Base-by-base conservation (phyloP, 2,888 invertebrate genomes). In the Diarsia brunnea region DNA sequence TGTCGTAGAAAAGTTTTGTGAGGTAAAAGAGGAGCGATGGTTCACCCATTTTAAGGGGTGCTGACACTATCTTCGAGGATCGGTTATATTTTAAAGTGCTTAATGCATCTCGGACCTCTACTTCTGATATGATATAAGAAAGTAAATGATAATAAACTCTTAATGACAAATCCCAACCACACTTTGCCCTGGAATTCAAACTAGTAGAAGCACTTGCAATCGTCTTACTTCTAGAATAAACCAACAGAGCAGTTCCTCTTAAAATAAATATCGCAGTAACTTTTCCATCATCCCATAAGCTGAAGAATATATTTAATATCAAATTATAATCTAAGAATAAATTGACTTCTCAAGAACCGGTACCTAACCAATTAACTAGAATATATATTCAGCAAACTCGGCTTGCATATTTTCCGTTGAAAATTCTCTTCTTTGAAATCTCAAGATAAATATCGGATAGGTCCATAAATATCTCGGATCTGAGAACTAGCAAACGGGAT, bases 351-450 rank as follows among this genome's bases (percentile, higher is more conserved):
- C 11, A 47, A 72, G 24, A 10, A 55, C 31, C 7, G 45, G 45
- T 45, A n/a, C n/a, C n/a, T n/a, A 58, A 24, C 72, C 73, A 72
- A 72, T 71, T 45, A 72, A 10, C 16, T 65, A 16, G 38, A 14
- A 63, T n/a, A 61, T n/a, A 61, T 1, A 27, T 16, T 4, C 27
- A 45, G 31, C 27, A 5, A 19, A 31, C 5, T 45, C 19, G 45
- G 16, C 45, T 16, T 31, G 71, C 70, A 70, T 69, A 53, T 69
- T 71, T 69, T 16, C 24, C 43, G 51, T n/a, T 24, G 21, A 69
- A 69, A 27, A 27, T 27, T 71, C 31, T 55, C 5, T 55, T 19
- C 43, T 21, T 27, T 12, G 4, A 27, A 27, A 1, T 43, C 16
- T 11, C 11, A 16, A 27, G 27, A 21, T 27, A 19, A 16, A 71